Evolutionary conservation across 2,888 invertebrate genomes (phyloP).

Genomic region (Plebejus anna): DNA sequence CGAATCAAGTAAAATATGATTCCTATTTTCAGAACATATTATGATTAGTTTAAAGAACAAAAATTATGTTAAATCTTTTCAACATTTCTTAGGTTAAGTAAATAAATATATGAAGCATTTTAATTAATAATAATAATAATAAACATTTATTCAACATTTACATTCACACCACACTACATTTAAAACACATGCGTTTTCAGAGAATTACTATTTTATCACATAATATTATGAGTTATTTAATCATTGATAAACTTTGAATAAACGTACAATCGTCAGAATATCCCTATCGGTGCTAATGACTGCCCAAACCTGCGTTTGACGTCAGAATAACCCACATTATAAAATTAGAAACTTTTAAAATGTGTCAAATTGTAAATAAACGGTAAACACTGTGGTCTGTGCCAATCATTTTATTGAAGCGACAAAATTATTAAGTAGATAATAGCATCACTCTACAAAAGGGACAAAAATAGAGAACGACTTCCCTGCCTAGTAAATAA

Average conservation of each 20-base stretch:
- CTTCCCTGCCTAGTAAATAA: too few relatives aligned
- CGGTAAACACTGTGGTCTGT: not conserved
- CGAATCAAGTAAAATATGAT: not conserved
- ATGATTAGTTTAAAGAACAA: too few relatives aligned
- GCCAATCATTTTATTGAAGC: not conserved
- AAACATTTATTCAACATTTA: too few relatives aligned
- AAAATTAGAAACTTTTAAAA: not conserved
- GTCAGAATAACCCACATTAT: conserved; percentile 6
- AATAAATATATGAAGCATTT: not conserved
- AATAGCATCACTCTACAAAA: not conserved
- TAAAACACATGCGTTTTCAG: too few relatives aligned
- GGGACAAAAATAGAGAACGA: not conserved
- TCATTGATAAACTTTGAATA: not conserved
- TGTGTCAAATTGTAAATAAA: conserved; percentile 1
- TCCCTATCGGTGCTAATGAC: not conserved
- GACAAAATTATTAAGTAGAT: not conserved
- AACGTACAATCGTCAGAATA: not conserved
- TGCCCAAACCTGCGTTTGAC: not conserved
- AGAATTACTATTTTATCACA: not conserved
- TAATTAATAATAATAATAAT: too few relatives aligned
- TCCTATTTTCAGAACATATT: too few relatives aligned
- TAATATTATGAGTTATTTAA: not conserved
- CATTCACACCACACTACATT: too few relatives aligned
- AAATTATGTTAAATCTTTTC: too few relatives aligned
- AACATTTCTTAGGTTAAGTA: not conserved